A percentile compares a stretch with the other conserved stretches of the same genome.
phyloP scores from a whole-genome alignment of 2,888 invertebrate genomes.

The Melanotus villosus region DNA sequence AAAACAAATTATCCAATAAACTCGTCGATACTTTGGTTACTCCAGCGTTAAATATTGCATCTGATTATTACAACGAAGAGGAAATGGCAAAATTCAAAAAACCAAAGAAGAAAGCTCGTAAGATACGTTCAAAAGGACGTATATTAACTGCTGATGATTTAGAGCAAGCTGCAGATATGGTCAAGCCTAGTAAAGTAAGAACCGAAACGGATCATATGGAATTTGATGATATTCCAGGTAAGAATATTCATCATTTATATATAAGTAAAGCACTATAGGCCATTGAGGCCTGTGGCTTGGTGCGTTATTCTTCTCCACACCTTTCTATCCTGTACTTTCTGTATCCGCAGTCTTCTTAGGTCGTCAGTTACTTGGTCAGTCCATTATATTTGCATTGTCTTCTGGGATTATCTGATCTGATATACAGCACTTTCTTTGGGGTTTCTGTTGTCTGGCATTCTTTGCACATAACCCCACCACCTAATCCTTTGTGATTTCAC shows the following conservation, averaged over 20 bases:
- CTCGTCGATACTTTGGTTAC: constrained; percentile 82
- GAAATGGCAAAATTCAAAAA: constrained; percentile 94
- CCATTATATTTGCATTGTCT: too few species aligned
- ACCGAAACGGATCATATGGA: constrained; percentile 63
- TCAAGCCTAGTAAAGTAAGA: constrained; percentile 58
- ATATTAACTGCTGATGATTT: constrained; percentile 82
- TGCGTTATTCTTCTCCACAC: too few species aligned
- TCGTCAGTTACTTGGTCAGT: too few species aligned
- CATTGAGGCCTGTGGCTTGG: too few species aligned
- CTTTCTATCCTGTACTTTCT: too few species aligned
- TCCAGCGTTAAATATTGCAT: constrained; percentile 80
- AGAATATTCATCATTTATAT: constrained; percentile 38
- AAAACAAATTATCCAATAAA: constrained; percentile 76
- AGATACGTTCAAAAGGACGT: constrained; percentile 75
- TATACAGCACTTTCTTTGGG: too few species aligned
- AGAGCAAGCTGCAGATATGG: constrained; percentile 56
- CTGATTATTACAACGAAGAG: constrained; percentile 89
- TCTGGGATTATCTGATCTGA: too few species aligned
- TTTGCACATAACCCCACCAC: too few species aligned
- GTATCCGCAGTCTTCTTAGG: too few species aligned
- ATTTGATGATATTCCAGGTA: constrained; percentile 78
- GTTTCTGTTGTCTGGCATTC: too few species aligned
- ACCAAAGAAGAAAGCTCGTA: constrained; percentile 83
- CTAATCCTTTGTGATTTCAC: too few species aligned
- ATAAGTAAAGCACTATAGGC: too few species aligned